phyloP scores from a whole-genome alignment of 1,140 invertebrate species.

The Archivesica marissinica region DNA sequence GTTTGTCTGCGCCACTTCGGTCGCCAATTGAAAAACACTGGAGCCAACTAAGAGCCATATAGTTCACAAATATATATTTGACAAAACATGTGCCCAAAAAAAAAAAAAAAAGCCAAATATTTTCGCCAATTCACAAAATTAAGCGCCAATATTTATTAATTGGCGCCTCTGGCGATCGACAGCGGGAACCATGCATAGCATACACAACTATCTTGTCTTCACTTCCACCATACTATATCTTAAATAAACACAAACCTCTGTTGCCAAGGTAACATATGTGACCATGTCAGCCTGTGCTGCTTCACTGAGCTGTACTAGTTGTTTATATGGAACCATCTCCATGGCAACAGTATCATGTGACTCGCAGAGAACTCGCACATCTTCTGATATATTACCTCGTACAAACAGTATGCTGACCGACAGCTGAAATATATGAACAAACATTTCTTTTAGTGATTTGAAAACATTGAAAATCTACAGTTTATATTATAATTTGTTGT shows the following conservation, averaged over 20 bases:
- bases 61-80: too few species aligned
- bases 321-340: conserved; percentile 24
- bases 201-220: not conserved
- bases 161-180: not conserved
- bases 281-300: conserved; percentile 40
- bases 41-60: too few species aligned
- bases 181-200: too few species aligned
- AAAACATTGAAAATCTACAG: too few species aligned
- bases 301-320: conserved; percentile 12
- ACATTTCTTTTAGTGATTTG: too few species aligned
- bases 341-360: conserved; percentile 3
- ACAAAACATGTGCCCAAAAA: too few species aligned
- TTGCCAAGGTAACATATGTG: conserved; percentile 41
- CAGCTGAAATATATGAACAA: conserved; percentile 2
- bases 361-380: not conserved
- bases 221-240: not conserved
- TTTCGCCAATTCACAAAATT: too few species aligned
- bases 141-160: not conserved
- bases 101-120: too few species aligned
- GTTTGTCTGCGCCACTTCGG: too few species aligned
- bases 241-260: conserved; percentile 21
- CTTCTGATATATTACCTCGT: conserved; percentile 25
- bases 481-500: too few species aligned
- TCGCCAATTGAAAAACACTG: too few species aligned
- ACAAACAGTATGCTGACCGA: conserved; percentile 24